phyloP scores from a whole-genome alignment of 2,888 invertebrate species.

The Drosophila pseudotakahashii region DNA sequence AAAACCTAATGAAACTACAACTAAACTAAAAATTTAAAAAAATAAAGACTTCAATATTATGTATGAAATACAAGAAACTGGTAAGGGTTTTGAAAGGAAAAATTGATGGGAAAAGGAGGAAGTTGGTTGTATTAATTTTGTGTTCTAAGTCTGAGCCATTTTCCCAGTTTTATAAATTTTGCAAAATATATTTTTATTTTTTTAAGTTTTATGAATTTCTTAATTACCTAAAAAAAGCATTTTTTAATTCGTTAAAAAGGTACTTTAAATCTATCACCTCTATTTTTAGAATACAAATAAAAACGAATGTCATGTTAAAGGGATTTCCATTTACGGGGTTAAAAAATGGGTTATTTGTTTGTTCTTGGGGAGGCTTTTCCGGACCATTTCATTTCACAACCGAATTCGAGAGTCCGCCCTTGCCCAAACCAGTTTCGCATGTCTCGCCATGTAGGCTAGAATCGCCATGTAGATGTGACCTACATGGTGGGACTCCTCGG shows the following conservation, averaged over 20 bases:
- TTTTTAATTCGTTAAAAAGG: no score
- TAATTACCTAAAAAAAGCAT: no score
- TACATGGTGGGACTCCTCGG: slow-evolving; percentile 65
- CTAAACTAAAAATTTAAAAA: slow-evolving; percentile 7
- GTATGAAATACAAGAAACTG: slow-evolving; percentile 17
- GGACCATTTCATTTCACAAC: slow-evolving; percentile 11
- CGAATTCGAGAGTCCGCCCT: slow-evolving; percentile 22
- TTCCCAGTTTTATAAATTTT: no score
- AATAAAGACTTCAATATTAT: slow-evolving; percentile 29
- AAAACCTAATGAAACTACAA: neutral
- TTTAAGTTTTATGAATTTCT: no score
- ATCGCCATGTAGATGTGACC: slow-evolving; percentile 27
- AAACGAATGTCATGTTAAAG: no score
- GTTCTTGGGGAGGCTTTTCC: slow-evolving; percentile 28
- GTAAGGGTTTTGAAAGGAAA: neutral
- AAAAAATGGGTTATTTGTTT: neutral
- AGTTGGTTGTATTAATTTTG: no score
- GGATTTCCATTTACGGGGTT: neutral
- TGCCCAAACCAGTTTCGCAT: slow-evolving; percentile 44
- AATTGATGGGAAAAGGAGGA: no score
- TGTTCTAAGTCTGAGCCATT: no score
- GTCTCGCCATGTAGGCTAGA: slow-evolving; percentile 40
- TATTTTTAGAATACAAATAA: no score
- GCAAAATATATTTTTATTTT: no score
- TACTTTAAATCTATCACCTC: no score